Base-by-base conservation (phyloP, 2,113 vertebrate genomes). In the Madoqua kirkii region DNA sequence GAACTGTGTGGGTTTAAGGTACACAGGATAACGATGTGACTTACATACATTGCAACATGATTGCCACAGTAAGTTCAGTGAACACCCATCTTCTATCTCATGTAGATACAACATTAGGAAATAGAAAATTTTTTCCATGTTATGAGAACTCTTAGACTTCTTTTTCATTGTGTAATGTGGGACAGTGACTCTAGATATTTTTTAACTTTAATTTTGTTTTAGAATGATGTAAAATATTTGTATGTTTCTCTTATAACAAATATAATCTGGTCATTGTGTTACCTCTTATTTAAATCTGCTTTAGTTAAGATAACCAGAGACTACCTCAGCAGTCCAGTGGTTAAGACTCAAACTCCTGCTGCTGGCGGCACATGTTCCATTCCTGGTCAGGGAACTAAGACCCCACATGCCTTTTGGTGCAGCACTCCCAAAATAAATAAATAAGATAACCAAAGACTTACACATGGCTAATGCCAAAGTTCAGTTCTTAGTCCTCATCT, bases 301-400 rank as follows among this genome's bases (percentile, higher is more conserved):
- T 8, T 71, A 25, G 13, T 60, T 57, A 36, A 74, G 71, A 60
- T 62, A 87, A 74, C 14, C 29, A 59, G 79, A 74, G 67, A 50
- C 29, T 60, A 33, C 45, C 33, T 45, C 6, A 13, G 71, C 36
- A 43, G 71, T 43, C 12, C 71, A 7, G 12, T 43, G 12, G 23
- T 27, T 43, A 43, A 76, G 23, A 76, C 23, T 43, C 5, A 76
- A 76, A 25, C 71, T 43, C 5, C 23, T 43, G 40, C 23, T 76
- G 40, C 71, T 43, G 21, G 71, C 0, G 0, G 36, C 7, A 23
- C 6, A 1, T 13, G 23, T 27, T 76, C 40, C 23, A 27, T 76
- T 43, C 12, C 6, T 76, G 40, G 71, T 76, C 2, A 40, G 23
- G 71, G 23, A 43, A 27, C 71, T 43, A 43, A 76, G 36, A 27